Base-by-base conservation (phyloP, 2,888 invertebrate species). In the Amphipoea lucens region DNA sequence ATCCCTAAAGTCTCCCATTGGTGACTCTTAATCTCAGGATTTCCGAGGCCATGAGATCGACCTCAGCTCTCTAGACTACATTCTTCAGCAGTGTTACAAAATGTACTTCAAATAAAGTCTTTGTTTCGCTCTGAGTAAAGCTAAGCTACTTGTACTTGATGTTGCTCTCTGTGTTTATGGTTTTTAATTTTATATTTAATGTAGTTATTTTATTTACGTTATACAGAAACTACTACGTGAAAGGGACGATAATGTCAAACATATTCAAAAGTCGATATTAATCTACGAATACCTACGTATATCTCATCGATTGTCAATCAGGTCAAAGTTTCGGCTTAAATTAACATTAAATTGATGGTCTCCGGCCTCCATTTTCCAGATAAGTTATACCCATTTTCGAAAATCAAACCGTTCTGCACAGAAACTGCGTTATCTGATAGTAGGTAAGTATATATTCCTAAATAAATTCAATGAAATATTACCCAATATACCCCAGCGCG, bases 41-140 rank as follows among this genome's bases (percentile, higher is more conserved):
- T 83, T 71, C 67, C 70, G 67, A 71, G 71, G 57, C 63, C 42
- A 70, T 23, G 67, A 82, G 36, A 74, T 63, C 57, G 74, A 74
- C 60, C 60, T 60, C 74, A 42, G 71, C 51, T 83, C 51, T 57
- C 57, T n/a, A 57, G 51, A 63, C 48, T 83, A 74, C 83, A 79
- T 83, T 83, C 82, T 72, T 83, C 60, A 68, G 29, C 60, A 42
- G 45, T 66, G 36, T 83, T 71, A 72, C 74, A 79, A 72, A 79
- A 74, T 63, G 74, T 72, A 68, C 71, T 83, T 69, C 36, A 75
- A 66, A 57, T 57, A 84, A 79, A 83, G 62, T 48, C 72, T 79
- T 73, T 84, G 68, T 84, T 63, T 69, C 69, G 11, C 65, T 79
- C 29, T 23, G 63, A 62, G 65, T 60, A 69, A 65, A 69, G 72